phyloP scores from a whole-genome alignment of 2,888 invertebrate genomes.

The Platycheirus albimanus region DNA sequence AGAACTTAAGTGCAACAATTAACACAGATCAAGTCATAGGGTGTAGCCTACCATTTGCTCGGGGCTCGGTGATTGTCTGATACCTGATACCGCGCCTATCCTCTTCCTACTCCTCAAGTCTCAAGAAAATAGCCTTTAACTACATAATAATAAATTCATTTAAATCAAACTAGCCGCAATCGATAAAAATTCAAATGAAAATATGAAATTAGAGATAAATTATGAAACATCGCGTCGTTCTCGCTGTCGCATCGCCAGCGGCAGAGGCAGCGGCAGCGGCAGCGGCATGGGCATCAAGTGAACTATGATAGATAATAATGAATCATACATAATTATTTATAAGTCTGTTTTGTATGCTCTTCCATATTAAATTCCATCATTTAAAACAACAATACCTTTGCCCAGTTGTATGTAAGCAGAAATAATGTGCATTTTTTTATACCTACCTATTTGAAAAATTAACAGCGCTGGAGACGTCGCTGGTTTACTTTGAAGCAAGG shows the following conservation, averaged over 20 bases:
- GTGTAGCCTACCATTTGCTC: constrained; percentile 14
- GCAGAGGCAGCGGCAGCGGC: too few species aligned
- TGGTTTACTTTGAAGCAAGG: constrained; percentile 97
- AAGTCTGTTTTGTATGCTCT: constrained; percentile 1
- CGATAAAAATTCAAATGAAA: background rate
- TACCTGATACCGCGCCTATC: constrained; percentile 5
- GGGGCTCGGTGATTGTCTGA: background rate
- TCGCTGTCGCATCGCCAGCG: too few species aligned
- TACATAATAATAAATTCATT: background rate
- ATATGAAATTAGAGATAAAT: too few species aligned
- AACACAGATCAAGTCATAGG: background rate
- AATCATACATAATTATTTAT: constrained; percentile 41
- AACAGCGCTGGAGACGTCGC: constrained; percentile 96
- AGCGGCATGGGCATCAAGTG: too few species aligned
- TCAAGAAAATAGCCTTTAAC: background rate
- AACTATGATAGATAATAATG: too few species aligned
- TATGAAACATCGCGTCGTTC: too few species aligned
- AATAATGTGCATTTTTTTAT: background rate
- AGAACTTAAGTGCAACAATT: too few species aligned
- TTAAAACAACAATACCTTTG: constrained; percentile 2
- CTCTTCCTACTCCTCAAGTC: too few species aligned
- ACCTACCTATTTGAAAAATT: constrained; percentile 38
- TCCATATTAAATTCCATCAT: constrained; percentile 24
- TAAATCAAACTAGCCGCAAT: too few species aligned
- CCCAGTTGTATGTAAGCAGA: too few species aligned